Evolutionary conservation across 2,113 vertebrate species (phyloP).

Genomic region (Ictalurus punctatus): DNA sequence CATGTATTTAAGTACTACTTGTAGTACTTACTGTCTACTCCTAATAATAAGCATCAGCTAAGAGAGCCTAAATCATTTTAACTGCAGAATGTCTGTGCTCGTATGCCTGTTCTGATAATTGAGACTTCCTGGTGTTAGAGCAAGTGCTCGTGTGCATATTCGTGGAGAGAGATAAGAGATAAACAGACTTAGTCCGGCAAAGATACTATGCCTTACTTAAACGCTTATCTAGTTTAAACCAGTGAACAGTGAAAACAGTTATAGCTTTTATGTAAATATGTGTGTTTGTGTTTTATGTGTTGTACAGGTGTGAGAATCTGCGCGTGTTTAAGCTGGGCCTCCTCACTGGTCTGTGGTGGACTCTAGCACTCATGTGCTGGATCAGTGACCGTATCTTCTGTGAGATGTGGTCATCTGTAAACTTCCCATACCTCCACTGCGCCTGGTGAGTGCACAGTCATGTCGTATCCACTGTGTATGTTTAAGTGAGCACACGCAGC

Average conservation of each 20-base stretch:
- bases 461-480: background rate
- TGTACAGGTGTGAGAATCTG: constrained; percentile 89
- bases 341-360: constrained; percentile 95
- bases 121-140: background rate
- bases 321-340: constrained; percentile 94
- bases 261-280: background rate
- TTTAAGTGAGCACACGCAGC: background rate
- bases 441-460: constrained; percentile 82
- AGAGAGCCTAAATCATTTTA: background rate
- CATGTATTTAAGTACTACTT: background rate
- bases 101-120: background rate
- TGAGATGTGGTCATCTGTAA: constrained; percentile 92
- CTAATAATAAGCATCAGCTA: background rate
- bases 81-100: background rate
- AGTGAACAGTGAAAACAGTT: background rate
- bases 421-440: constrained; percentile 96
- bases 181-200: background rate
- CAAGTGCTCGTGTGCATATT: background rate
- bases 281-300: constrained; percentile 26
- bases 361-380: constrained; percentile 91
- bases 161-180: background rate
- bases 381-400: constrained; percentile 94
- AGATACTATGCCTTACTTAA: background rate
- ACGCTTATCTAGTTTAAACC: background rate
- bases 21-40: background rate